A percentile compares a stretch with the other conserved stretches of the same genome.
Evolutionary conservation across 2,797 vertebrate species (phyloP).

Genomic region (Synanceia verrucosa): DNA sequence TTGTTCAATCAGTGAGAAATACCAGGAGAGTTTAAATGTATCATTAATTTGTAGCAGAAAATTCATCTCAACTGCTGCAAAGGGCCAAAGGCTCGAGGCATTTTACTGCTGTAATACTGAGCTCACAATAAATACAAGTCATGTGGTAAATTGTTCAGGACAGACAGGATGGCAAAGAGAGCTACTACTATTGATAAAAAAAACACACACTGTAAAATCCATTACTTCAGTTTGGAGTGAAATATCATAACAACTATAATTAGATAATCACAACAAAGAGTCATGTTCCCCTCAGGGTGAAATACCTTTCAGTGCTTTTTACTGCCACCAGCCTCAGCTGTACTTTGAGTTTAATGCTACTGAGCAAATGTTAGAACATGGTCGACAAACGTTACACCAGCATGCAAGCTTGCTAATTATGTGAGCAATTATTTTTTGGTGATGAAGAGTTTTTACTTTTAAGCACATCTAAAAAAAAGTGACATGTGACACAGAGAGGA

Average conservation of each 20-base stretch:
- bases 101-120: neutral
- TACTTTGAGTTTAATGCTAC: neutral
- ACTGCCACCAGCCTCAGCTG: neutral
- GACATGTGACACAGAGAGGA: too few relatives aligned
- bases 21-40: slow-evolving; percentile 14
- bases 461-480: too few relatives aligned
- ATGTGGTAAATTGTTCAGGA: neutral
- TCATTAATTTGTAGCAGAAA: slow-evolving; percentile 11
- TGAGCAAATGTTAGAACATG: neutral
- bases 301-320: too few relatives aligned
- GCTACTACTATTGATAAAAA: neutral
- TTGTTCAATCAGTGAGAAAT: slow-evolving; percentile 5
- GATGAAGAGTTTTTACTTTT: too few relatives aligned
- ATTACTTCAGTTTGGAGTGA: neutral
- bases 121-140: neutral
- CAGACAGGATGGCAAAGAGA: neutral
- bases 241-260: neutral
- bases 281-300: neutral
- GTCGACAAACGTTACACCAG: neutral
- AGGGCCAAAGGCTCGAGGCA: neutral
- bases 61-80: slow-evolving; percentile 5
- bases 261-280: neutral
- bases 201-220: too few relatives aligned
- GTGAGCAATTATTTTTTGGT: too few relatives aligned
- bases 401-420: neutral